A percentile compares a stretch with the other conserved stretches of the same genome.
Evolutionary conservation across 2,888 invertebrate species (phyloP).

Genomic region (Beris chalybata): DNA sequence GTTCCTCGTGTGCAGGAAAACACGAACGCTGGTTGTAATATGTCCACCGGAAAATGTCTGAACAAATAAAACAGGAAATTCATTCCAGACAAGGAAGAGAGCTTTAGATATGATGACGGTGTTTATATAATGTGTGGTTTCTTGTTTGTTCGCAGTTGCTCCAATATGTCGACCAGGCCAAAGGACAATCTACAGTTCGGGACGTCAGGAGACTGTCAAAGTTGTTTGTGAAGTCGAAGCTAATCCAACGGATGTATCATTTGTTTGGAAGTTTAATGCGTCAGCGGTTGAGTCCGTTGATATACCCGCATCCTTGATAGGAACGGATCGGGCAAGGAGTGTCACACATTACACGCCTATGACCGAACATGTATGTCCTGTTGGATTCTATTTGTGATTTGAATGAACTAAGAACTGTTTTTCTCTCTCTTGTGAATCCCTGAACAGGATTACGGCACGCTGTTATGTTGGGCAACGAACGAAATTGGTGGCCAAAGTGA

Average conservation of each 20-base stretch:
- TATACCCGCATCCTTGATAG: slow-evolving; percentile 65
- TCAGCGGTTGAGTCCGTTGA: slow-evolving; percentile 67
- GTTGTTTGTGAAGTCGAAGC: slow-evolving; percentile 75
- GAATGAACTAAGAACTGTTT: neutral
- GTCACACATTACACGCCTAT: slow-evolving; percentile 71
- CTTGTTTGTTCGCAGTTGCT: slow-evolving; percentile 59
- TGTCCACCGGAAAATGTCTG: slow-evolving; percentile 2
- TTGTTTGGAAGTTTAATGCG: slow-evolving; percentile 78
- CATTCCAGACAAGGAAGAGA: neutral
- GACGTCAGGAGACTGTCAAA: slow-evolving; percentile 67
- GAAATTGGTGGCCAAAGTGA: slow-evolving; percentile 72
- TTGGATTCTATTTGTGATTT: neutral
- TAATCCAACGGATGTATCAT: slow-evolving; percentile 69
- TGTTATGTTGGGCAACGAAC: slow-evolving; percentile 74
- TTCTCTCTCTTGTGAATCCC: neutral
- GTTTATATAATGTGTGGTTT: too few species aligned
- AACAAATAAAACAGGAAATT: slow-evolving; percentile 10
- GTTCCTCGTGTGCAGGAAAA: neutral
- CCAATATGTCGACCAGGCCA: slow-evolving; percentile 73
- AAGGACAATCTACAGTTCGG: slow-evolving; percentile 71
- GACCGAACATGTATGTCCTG: slow-evolving; percentile 61
- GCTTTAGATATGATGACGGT: too few species aligned
- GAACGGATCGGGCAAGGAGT: slow-evolving; percentile 65
- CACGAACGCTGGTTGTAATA: neutral
- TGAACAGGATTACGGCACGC: slow-evolving; percentile 67